Evolutionary conservation across 2,888 invertebrate species (phyloP).

Genomic region (Smittia aterrima): DNA sequence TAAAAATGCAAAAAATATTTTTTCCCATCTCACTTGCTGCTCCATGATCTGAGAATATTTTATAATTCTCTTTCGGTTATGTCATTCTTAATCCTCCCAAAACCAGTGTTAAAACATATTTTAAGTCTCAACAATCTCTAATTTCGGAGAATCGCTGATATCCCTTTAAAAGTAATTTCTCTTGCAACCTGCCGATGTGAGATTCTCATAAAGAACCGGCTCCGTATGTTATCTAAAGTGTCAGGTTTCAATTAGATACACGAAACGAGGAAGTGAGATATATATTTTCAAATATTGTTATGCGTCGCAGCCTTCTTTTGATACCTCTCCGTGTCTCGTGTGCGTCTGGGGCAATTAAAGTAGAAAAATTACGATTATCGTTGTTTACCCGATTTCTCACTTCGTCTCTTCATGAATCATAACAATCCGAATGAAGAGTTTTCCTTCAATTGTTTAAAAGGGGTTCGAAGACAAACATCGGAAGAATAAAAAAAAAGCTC

Average conservation of each 20-base stretch:
- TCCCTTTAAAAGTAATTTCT: too few relatives aligned
- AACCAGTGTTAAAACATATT: too few relatives aligned
- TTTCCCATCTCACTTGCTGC: too few relatives aligned
- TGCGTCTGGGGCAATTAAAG: constrained; percentile 6
- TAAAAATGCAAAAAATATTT: too few relatives aligned
- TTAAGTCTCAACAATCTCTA: too few relatives aligned
- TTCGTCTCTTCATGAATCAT: constrained; percentile 2
- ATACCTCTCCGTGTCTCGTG: background rate
- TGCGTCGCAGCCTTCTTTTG: background rate
- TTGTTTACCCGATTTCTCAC: constrained; percentile 4
- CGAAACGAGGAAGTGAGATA: background rate
- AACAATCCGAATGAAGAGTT: background rate
- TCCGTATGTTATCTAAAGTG: too few relatives aligned
- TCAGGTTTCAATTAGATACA: constrained; percentile 5
- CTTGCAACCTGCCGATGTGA: too few relatives aligned
- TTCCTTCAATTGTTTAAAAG: background rate
- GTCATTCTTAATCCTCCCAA: too few relatives aligned
- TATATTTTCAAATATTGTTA: constrained; percentile 6
- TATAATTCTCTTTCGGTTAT: too few relatives aligned
- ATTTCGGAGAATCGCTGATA: too few relatives aligned
- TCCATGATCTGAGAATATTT: too few relatives aligned
- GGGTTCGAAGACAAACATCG: background rate
- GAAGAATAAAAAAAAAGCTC: background rate
- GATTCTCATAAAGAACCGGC: too few relatives aligned
- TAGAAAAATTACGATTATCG: constrained; percentile 11